Base-by-base conservation (phyloP, 64 coral and sea anemone genomes). In the Pocillopora damicornis region DNA sequence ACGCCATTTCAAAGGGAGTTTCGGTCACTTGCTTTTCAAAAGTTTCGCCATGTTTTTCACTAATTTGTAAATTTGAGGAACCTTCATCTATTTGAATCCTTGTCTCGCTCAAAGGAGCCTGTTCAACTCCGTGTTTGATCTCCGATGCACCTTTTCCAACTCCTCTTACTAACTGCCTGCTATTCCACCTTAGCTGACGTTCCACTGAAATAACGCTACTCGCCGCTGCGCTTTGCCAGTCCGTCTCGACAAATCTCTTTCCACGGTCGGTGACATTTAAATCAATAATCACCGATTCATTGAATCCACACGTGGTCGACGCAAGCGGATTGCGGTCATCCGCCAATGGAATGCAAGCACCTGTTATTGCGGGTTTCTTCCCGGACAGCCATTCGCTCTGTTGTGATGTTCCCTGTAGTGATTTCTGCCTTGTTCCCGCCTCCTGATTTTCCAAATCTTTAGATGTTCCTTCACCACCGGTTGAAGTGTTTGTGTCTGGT, bases 1-100 rank as follows among this genome's bases (percentile, higher is more conserved):
- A 37, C 38, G 86, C 79, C 89, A 91, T 94, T 51, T 67, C 72
- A 82, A 38, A 20, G 35, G 63, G 69, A 35, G 36, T 75, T 58
- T 59, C 74, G 26, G 16, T 25, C 25, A 84, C 10, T 1, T 35
- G 81, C 5, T 12, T 25, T 22, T 72, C 81, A 20, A 37, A 71
- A 84, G 20, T 72, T 15, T 26, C 10, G 35, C 23, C 23, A 12
- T 72, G 18, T 71, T 69, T 18, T 35, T 58, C 37, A 15, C 20
- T 9, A 14, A 13, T 17, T 25, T 37, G 51, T 23, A 14, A 1
- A 11, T 15, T 22, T 4, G 62, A 20, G 4, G 20, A 25, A 37
- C 11, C 23, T 1, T 57, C 64, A 18, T 84, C 38, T 71, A 57
- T 71, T 5, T 42, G 34, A 71, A 26, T 51, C 18, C 81, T 72